Base-by-base conservation (phyloP, 2,888 invertebrate species). In the Erynnis tages region DNA sequence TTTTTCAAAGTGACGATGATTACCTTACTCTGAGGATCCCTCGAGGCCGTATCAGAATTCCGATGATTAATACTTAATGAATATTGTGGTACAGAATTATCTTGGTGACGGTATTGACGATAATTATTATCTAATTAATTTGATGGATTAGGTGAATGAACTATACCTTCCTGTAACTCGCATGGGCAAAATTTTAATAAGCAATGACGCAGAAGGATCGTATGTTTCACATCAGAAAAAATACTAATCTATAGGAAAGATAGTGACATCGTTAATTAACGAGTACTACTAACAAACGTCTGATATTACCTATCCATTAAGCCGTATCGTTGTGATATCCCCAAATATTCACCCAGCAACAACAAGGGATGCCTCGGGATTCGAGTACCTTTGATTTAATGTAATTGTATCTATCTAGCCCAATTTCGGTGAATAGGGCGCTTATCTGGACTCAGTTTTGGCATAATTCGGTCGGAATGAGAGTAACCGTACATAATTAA, bases 1-100 rank as follows among this genome's bases (percentile, higher is more conserved):
- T 23, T 44, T 40, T 44, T 44, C 44, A 44, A 44, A 32, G 44
- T 32, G 32, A n/a, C 32, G 11, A 44, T 23, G 44, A 44, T 44
- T 32, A 14, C 32, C 13, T 44, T 23, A 32, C 21, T 23, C 14
- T 21, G 23, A 44, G 10, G 11, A 32, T 32, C 32, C 44, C 44
- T 32, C 1, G 44, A 14, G 32, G 13, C 32, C 29, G 27, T 41
- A 16, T 10, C 25, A 11, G 13, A 7, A 13, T 44, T 13, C 17
- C 14, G 5, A 19, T 32, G 13, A 19, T 11, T 7, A 43, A 43
- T 14, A 30, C n/a, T 17, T 19, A 27, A 41, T 40, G 25, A 10
- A 23, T 21, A 10, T 19, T 16, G 19, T 6, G 35, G 19, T n/a
- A 7, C n/a, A 10, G 16, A 35, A 19, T 19, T 19, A 19, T 19